Evolutionary conservation across 2,888 invertebrate species (phyloP), one percentile per base, ranked within the genome.

Genomic region (Piscicola geometra): DNA sequence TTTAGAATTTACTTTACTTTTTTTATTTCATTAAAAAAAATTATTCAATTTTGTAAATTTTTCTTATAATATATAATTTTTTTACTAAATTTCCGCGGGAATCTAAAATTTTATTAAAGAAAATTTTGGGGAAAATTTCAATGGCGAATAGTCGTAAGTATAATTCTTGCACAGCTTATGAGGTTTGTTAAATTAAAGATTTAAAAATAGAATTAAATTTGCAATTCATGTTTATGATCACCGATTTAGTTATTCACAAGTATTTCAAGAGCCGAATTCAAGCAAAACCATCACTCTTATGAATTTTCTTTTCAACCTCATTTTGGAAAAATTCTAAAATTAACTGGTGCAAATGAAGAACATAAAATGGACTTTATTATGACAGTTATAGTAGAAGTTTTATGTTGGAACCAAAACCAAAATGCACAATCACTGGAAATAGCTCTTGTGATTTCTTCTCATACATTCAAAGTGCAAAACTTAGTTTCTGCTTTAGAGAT

Each of bases 321-420:
- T 15, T 67, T 67, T 67, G 67, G 67, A 32, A 67, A 32, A 67
- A 67, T 67, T 67, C 21, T 67, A 15, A 35, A 67, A n/a, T 32
- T 67, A 28, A 67, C 67, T 9, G 67, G 67, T 21, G 3, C 28
- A 35, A 35, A 32, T 18, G 67, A n/a, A 35, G 32, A 3, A 35
- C 3, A 35, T 28, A 67, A 67, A n/a, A 25, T 12, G 18, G 15
- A 32, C 18, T 67, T 32, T 30, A 30, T 67, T 9, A n/a, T 67
- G 28, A 3, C 12, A 5, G 25, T 3, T 3, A 5, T 56, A 25
- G 60, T 56, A 9, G n/a, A 21, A 15, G 25, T 21, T 56, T 56
- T 56, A 56, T 56, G 60, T 25, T 5, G n/a, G 3, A 3, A 56
- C 3, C 25, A 56, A 25, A 21, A 56, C n/a, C 5, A 15, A 5